A percentile compares a stretch with the other conserved stretches of the same genome.
phyloP scores from a whole-genome alignment of 2,888 invertebrate genomes.

The Andrena camellia region DNA sequence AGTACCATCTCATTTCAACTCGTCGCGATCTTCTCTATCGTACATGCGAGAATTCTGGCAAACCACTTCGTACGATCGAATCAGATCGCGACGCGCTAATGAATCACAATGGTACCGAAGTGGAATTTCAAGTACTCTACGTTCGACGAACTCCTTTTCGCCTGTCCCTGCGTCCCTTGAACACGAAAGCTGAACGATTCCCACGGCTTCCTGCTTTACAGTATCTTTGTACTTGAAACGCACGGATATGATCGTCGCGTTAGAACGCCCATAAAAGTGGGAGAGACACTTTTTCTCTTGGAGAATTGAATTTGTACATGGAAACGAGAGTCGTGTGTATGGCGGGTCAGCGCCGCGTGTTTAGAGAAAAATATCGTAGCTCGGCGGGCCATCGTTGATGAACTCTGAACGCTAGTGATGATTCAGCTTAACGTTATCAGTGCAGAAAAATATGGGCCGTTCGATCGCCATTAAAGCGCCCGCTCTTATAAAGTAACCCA shows the following conservation, averaged over 20 bases:
- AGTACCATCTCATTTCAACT: neutral
- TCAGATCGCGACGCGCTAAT: neutral
- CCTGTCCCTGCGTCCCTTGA: neutral
- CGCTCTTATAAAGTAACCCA: constrained; percentile 18
- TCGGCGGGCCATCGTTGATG: neutral
- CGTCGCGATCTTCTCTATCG: neutral
- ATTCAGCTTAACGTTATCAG: constrained; percentile 49
- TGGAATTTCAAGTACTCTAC: constrained; percentile 29
- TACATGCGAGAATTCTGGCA: neutral
- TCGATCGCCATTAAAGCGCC: constrained; percentile 15
- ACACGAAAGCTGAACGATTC: neutral
- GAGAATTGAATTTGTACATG: neutral
- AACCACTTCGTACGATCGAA: neutral
- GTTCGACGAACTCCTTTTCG: neutral
- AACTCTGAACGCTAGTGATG: constrained; percentile 10
- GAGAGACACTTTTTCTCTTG: neutral
- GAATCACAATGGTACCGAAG: neutral
- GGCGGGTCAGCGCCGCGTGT: neutral
- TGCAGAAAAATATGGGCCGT: constrained; percentile 33
- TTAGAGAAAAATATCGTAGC: constrained; percentile 29
- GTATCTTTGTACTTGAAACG: constrained; percentile 36
- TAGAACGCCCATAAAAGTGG: neutral
- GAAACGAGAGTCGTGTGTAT: neutral
- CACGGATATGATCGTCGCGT: neutral
- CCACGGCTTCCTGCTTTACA: neutral